A percentile compares a stretch with the other conserved stretches of the same genome.
These are phyloP conservation scores for Cricetomys ansorgei DNA, from an alignment of 2,113 vertebrate species.

Conservation along the genomic window DNA sequence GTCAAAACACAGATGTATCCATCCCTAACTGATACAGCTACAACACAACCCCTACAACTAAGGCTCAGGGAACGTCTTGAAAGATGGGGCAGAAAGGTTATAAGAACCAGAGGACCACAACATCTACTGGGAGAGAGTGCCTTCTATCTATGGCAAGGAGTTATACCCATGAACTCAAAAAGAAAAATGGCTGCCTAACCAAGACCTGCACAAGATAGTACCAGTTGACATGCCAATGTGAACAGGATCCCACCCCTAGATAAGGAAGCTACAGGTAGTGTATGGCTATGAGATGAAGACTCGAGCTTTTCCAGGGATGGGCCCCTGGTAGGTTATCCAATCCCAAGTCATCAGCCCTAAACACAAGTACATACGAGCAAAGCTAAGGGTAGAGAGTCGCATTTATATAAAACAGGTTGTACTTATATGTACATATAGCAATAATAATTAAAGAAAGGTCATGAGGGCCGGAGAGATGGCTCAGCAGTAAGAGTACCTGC, in stretches of 20 bases:
- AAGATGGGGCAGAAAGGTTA: background rate
- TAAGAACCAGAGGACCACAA: background rate
- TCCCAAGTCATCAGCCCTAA: background rate
- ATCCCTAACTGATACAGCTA: background rate
- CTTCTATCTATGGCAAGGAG: background rate
- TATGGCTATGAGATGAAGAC: background rate
- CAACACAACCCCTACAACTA: background rate
- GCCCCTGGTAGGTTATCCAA: background rate
- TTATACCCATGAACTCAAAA: background rate
- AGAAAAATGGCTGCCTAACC: background rate
- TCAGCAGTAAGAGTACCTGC: too few species aligned
- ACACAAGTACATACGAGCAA: background rate
- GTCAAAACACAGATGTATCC: background rate
- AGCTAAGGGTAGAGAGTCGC: background rate
- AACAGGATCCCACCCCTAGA: background rate
- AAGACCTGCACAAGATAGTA: background rate
- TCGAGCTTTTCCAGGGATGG: background rate
- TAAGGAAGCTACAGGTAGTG: background rate
- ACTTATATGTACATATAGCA: background rate
- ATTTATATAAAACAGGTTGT: too few species aligned
- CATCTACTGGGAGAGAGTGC: background rate
- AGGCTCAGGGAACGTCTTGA: background rate
- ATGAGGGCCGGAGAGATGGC: too few species aligned
- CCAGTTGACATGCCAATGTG: background rate
- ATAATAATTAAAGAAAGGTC: background rate